Evolutionary conservation across 2,113 vertebrate species (phyloP).

Genomic region (Scatophagus argus): DNA sequence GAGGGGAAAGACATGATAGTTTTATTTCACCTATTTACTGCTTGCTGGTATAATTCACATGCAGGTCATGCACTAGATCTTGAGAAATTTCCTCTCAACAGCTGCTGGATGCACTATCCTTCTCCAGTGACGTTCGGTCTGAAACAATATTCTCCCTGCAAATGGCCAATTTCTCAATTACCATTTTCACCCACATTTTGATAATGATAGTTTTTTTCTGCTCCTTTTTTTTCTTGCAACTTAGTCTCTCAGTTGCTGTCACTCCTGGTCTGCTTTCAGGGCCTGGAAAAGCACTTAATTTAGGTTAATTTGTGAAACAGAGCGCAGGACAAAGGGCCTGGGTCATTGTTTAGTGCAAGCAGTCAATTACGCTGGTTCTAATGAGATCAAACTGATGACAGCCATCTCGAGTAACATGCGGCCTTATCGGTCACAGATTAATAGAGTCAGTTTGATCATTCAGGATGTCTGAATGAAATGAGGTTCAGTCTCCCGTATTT

Average conservation of each 20-base stretch:
- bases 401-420: conserved; percentile 64
- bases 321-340: conserved; percentile 49
- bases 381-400: conserved; percentile 76
- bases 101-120: conserved; percentile 27
- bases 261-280: conserved; percentile 42
- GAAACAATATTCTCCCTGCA: conserved; percentile 50
- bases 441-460: conserved; percentile 57
- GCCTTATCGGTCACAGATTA: conserved; percentile 66
- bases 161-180: conserved; percentile 54
- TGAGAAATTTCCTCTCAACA: conserved; percentile 37
- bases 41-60: conserved; percentile 59
- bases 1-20: conserved; percentile 53
- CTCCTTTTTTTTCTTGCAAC: background rate
- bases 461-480: conserved; percentile 44
- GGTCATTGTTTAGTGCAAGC: conserved; percentile 73
- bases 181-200: conserved; percentile 10
- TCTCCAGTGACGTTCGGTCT: conserved; percentile 53
- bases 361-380: conserved; percentile 70
- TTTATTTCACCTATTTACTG: conserved; percentile 60
- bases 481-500: conserved; percentile 10
- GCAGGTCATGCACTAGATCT: conserved; percentile 52
- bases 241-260: conserved; percentile 21
- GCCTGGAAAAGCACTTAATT: conserved; percentile 62
- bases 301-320: conserved; percentile 67
- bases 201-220: conserved; percentile 23